Conservation (phyloP, 2,888 invertebrate species). For the Napeogenes sylphis region DNA sequence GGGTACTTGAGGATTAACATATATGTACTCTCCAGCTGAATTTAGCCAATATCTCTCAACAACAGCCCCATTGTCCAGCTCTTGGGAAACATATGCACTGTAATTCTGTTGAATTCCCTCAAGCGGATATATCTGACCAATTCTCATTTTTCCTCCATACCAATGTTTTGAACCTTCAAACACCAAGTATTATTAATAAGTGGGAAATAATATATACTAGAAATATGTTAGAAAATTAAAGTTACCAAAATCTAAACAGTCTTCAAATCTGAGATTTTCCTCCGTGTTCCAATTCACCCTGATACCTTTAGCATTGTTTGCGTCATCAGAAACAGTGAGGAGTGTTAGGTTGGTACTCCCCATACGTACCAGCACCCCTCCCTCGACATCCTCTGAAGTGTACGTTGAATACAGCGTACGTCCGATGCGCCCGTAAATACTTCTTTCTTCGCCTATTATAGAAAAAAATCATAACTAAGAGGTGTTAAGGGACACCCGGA, state of each 20-base stretch:
- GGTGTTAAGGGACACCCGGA: too few relatives aligned
- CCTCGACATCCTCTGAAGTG: constrained; percentile 50
- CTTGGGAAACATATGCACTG: constrained; percentile 75
- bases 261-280: constrained; percentile 54
- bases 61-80: constrained; percentile 75
- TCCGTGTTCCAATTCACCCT: constrained; percentile 57
- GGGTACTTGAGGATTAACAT: constrained; percentile 80
- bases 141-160: constrained; percentile 82
- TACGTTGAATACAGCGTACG: constrained; percentile 50
- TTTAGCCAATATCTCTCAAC: constrained; percentile 85
- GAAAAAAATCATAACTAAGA: neutral
- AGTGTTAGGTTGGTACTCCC: constrained; percentile 54
- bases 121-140: constrained; percentile 79
- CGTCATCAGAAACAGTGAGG: constrained; percentile 48
- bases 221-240: constrained; percentile 5
- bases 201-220: neutral
- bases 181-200: neutral
- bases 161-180: constrained; percentile 73
- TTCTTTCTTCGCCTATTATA: constrained; percentile 30
- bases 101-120: constrained; percentile 72
- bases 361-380: constrained; percentile 50
- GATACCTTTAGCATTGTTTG: constrained; percentile 49
- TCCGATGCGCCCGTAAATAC: constrained; percentile 54
- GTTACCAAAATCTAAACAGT: constrained; percentile 71
- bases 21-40: constrained; percentile 82